phyloP scores from a whole-genome alignment of 2,888 invertebrate species.

The Eupithecia subumbrata region DNA sequence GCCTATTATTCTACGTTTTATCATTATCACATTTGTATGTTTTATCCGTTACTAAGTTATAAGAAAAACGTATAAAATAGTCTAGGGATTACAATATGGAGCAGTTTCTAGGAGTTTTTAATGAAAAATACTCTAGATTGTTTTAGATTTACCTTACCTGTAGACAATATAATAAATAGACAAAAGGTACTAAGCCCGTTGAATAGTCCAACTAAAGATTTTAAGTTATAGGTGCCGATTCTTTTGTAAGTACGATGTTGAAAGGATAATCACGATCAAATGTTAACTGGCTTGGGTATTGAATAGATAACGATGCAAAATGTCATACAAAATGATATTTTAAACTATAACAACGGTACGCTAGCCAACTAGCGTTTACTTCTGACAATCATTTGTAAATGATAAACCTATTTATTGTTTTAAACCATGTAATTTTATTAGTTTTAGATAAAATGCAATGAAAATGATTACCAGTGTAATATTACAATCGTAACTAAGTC shows the following conservation, averaged over 20 bases:
- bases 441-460: slow-evolving; percentile 1
- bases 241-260: background rate
- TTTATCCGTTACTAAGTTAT: slow-evolving; percentile 14
- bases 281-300: background rate
- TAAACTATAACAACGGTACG: background rate
- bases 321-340: background rate
- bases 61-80: background rate
- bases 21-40: background rate
- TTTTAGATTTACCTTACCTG: background rate
- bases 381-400: background rate
- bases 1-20: slow-evolving; percentile 29
- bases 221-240: background rate
- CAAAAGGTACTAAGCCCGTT: background rate
- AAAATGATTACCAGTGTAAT: slow-evolving; percentile 4
- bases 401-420: slow-evolving; percentile 1
- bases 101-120: slow-evolving; percentile 39
- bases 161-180: slow-evolving; percentile 1
- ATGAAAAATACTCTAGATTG: slow-evolving; percentile 20
- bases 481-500: background rate
- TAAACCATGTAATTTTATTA: background rate
- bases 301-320: background rate
- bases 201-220: background rate
- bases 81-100: background rate
- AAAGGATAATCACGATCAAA: background rate
- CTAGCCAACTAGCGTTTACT: background rate